phyloP scores from a whole-genome alignment of 2,797 vertebrate genomes.

The Gallirallus australis region DNA sequence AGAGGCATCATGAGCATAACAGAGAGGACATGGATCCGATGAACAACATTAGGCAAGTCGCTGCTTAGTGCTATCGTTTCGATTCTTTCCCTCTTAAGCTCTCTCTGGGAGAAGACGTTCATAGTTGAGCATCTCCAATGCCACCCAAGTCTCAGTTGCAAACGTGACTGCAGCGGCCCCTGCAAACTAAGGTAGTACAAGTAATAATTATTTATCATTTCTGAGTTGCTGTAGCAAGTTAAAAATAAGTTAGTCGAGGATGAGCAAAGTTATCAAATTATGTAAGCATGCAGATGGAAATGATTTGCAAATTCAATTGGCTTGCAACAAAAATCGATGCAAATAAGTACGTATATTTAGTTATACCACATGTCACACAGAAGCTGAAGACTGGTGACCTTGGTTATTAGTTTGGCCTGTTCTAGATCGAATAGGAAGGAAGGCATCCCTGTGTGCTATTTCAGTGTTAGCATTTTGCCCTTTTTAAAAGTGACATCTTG shows the following conservation, averaged over 20 bases:
- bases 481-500: neutral
- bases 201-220: slow-evolving; percentile 25
- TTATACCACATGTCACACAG: neutral
- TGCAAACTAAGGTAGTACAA: neutral
- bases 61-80: neutral
- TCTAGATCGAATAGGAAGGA: neutral
- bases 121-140: neutral
- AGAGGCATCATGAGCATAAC: neutral
- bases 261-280: slow-evolving; percentile 40
- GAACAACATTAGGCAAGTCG: neutral
- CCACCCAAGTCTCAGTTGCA: neutral
- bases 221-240: neutral
- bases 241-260: slow-evolving; percentile 21
- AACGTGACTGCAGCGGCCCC: neutral
- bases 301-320: slow-evolving; percentile 45
- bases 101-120: neutral
- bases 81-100: neutral
- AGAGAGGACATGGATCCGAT: neutral
- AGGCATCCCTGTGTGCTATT: neutral
- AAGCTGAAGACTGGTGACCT: slow-evolving; percentile 18
- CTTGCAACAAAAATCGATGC: slow-evolving; percentile 19
- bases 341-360: slow-evolving; percentile 39
- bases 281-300: slow-evolving; percentile 28
- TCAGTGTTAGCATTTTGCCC: neutral
- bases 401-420: neutral